Evolutionary conservation across 2,797 vertebrate genomes (phyloP).

Genomic region (Stomatorhinus walkeri): DNA sequence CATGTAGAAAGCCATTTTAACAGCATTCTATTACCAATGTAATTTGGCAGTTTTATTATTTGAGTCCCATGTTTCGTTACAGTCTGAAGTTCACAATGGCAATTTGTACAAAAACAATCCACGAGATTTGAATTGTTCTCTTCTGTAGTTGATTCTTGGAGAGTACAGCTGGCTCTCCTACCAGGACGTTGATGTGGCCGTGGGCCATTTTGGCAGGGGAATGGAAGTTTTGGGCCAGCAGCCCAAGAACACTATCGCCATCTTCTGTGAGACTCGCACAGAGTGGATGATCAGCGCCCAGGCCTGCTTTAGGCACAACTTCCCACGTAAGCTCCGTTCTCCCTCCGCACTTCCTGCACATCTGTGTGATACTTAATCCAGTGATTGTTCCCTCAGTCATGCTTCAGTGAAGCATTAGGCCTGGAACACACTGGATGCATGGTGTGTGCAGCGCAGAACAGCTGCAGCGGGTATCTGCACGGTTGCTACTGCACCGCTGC

Average conservation of each 20-base stretch:
- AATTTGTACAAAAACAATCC: not conserved
- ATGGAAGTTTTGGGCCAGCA: slow-evolving; percentile 76
- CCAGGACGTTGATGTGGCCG: slow-evolving; percentile 67
- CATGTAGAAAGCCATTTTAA: not conserved
- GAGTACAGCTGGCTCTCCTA: slow-evolving; percentile 86
- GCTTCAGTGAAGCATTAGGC: not conserved
- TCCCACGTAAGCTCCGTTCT: slow-evolving; percentile 73
- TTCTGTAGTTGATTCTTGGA: slow-evolving; percentile 77
- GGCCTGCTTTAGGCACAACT: slow-evolving; percentile 89
- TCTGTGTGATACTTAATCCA: not conserved
- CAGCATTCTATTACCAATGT: not conserved
- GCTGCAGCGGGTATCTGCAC: not conserved
- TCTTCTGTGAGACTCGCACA: slow-evolving; percentile 92
- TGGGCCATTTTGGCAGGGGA: slow-evolving; percentile 73
- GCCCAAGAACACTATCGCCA: slow-evolving; percentile 76
- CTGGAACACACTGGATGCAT: not conserved
- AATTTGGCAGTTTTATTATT: not conserved
- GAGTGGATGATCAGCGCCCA: slow-evolving; percentile 96
- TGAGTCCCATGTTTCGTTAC: not conserved
- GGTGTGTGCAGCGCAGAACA: not conserved
- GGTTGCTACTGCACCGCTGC: not conserved
- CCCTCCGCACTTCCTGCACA: not conserved
- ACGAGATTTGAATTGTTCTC: slow-evolving; percentile 1
- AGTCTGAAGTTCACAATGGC: not conserved
- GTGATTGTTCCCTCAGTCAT: not conserved